Evolutionary conservation across 2,113 vertebrate genomes (phyloP).

Genomic region (Platysternon megacephalum): DNA sequence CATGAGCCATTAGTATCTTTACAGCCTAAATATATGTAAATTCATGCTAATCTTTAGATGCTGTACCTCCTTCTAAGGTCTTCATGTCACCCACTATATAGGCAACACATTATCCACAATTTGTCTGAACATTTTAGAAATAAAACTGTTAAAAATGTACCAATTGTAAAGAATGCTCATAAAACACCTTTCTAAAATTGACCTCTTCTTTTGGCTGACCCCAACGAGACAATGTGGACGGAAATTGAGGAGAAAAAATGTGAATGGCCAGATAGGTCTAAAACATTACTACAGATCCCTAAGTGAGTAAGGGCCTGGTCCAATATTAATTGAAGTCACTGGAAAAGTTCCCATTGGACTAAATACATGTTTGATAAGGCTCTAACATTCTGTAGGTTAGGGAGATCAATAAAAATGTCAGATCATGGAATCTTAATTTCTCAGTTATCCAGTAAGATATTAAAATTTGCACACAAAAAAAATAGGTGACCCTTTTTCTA

Average conservation of each 20-base stretch:
- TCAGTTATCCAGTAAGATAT: neutral
- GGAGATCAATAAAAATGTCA: neutral
- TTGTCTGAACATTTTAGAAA: neutral
- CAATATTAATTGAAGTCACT: neutral
- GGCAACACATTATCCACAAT: neutral
- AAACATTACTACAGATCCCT: neutral
- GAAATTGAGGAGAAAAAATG: neutral
- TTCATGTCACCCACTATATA: neutral
- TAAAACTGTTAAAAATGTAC: neutral
- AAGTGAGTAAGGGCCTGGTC: neutral
- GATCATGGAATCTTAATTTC: neutral
- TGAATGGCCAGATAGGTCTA: neutral
- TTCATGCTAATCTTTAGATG: slow-evolving; percentile 3
- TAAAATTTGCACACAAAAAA: neutral
- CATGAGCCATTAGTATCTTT: slow-evolving; percentile 37
- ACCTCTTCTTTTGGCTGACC: neutral
- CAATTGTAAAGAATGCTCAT: neutral
- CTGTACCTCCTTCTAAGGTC: neutral
- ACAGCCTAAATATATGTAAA: slow-evolving; percentile 20
- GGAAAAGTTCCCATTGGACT: neutral
- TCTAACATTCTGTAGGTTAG: neutral
- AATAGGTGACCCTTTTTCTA: neutral
- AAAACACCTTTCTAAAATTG: neutral
- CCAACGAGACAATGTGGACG: neutral
- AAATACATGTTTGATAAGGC: neutral